Evolutionary conservation across 64 coral and sea anemone genomes (phyloP).

Genomic region (Pocillopora verrucosa): DNA sequence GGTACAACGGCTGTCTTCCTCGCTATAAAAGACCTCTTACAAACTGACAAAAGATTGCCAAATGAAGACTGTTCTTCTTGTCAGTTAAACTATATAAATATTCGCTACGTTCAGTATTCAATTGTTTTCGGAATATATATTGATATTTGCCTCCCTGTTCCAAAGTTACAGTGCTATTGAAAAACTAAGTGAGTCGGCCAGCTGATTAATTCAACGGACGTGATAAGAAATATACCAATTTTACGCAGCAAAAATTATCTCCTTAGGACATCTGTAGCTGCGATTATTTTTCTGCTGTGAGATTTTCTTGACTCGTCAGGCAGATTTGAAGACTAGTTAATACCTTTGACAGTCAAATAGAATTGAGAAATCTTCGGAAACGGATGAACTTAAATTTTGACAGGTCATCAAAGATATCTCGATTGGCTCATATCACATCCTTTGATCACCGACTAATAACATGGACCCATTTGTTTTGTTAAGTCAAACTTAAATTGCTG

Average conservation of each 20-base stretch:
- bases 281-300: background rate
- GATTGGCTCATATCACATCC: conserved; percentile 17
- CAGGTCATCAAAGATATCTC: background rate
- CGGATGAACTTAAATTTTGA: conserved; percentile 9
- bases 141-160: no score
- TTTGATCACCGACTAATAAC: conserved; percentile 20
- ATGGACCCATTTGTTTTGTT: conserved; percentile 7
- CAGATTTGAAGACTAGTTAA: conserved; percentile 15
- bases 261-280: background rate
- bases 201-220: no score
- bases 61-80: no score
- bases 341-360: conserved; percentile 18
- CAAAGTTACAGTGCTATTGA: no score
- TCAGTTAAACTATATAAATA: no score
- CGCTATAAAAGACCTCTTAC: background rate
- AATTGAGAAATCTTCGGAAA: conserved; percentile 32
- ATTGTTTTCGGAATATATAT: no score
- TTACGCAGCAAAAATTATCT: background rate
- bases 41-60: background rate
- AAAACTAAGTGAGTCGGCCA: no score
- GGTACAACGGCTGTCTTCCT: background rate
- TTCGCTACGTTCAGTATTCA: no score
- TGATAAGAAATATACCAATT: background rate
- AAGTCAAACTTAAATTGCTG: conserved; percentile 26
- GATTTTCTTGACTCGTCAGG: background rate